Evolutionary conservation across 1,140 invertebrate genomes (phyloP).

Genomic region (Heliothis virescens): DNA sequence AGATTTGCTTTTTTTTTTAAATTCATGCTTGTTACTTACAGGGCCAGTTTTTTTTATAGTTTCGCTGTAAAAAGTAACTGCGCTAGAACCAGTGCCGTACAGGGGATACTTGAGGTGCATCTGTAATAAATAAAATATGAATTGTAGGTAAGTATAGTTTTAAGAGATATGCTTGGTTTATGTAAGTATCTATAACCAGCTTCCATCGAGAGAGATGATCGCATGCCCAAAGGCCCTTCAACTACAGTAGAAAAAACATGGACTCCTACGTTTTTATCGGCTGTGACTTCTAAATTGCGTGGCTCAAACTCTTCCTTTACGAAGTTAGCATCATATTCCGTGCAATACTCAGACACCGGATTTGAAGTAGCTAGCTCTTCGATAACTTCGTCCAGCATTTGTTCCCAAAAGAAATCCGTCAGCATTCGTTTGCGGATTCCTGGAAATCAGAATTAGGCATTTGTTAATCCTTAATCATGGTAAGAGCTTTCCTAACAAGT

Average conservation of each 20-base stretch:
- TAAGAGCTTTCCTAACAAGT: background rate
- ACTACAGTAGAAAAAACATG: no score
- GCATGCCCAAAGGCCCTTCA: no score
- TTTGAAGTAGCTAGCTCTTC: constrained; percentile 74
- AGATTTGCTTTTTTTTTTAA: no score
- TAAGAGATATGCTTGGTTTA: no score
- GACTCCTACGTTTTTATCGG: constrained; percentile 74
- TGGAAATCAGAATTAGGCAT: constrained; percentile 45
- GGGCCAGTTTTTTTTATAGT: constrained; percentile 76
- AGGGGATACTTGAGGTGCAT: constrained; percentile 82
- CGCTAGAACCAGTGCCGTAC: constrained; percentile 82
- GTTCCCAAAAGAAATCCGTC: constrained; percentile 82
- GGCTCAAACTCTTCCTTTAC: constrained; percentile 78
- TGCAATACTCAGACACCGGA: constrained; percentile 73
- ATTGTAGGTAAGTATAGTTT: no score
- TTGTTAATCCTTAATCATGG: background rate
- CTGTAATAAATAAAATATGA: constrained; percentile 59
- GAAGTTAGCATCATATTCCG: constrained; percentile 79
- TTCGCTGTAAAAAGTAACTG: constrained; percentile 81
- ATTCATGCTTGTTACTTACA: constrained; percentile 60
- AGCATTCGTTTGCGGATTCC: constrained; percentile 81
- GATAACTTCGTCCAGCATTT: constrained; percentile 82
- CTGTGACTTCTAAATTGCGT: constrained; percentile 72
- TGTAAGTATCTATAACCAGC: no score
- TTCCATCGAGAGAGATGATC: no score